A percentile compares a stretch with the other conserved stretches of the same genome.
Conservation (phyloP, 2,888 invertebrate genomes). For the Fissipunctia ypsillon region DNA sequence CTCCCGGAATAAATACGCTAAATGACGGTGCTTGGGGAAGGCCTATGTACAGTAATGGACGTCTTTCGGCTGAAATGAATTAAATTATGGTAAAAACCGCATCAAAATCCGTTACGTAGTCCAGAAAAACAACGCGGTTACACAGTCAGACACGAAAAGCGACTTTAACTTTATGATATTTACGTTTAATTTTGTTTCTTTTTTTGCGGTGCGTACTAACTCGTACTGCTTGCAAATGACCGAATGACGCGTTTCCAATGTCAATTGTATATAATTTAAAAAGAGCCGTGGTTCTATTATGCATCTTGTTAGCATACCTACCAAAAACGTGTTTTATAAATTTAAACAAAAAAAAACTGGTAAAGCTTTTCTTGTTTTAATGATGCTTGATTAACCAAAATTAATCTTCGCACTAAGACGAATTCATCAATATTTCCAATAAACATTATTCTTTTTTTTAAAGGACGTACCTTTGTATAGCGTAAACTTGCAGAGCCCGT, state of each 20-base stretch:
- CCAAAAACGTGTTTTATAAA: constrained; percentile 9
- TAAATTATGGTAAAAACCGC: too few species aligned
- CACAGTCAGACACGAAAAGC: not conserved
- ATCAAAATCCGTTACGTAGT: not conserved
- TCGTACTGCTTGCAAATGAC: not conserved
- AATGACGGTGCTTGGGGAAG: too few species aligned
- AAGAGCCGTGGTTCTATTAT: constrained; percentile 2
- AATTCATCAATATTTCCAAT: not conserved
- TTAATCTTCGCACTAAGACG: not conserved
- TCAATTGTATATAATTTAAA: constrained; percentile 3
- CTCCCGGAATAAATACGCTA: not conserved
- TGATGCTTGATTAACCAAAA: not conserved
- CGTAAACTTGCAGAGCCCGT: too few species aligned
- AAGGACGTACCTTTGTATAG: too few species aligned
- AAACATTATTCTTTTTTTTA: too few species aligned
- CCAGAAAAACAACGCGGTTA: not conserved
- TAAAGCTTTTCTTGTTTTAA: not conserved
- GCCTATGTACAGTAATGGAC: too few species aligned
- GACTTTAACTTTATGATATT: too few species aligned
- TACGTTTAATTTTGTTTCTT: not conserved
- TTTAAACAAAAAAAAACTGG: constrained; percentile 8
- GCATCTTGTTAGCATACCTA: constrained; percentile 9
- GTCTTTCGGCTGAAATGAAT: too few species aligned
- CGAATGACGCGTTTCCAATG: constrained; percentile 1
- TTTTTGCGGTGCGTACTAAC: not conserved